Evolutionary conservation across 2,113 vertebrate species (phyloP), one percentile per base, ranked within the genome.

Genomic region (Turnix velox): DNA sequence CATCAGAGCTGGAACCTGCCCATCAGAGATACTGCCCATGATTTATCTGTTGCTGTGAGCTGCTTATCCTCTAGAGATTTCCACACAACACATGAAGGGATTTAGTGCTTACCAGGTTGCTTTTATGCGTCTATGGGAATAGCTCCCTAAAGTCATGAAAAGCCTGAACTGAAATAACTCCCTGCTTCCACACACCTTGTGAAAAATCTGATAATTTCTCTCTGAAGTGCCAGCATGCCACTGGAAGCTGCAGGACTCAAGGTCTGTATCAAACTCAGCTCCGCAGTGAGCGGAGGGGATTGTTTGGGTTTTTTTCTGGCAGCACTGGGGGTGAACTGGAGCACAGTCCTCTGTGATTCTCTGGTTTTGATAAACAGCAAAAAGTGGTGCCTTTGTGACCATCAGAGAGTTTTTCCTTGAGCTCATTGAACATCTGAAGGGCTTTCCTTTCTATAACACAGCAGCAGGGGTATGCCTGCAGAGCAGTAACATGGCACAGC

Each of bases 251-350:
- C 61, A 37, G 33, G 16, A 11, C 46, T 43, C 30, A 2, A 0
- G 8, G 18, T 7, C 31, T 10, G 22, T 43, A 2, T 4, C 59
- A 39, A 6, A 33, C 3, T 17, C 65, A 27, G 35, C 3, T 27
- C n/a, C n/a, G n/a, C n/a, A n/a, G 15, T 6, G 20, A 1, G 5
- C 3, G 39, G 3, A 31, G 49, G 23, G 33, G 7, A 19, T n/a
- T n/a, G 5, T 23, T 9, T 33, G 12, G n/a, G 0, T 1, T 31
- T 46, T 28, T 20, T 16, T 2, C 12, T 6, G 19, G 43, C 37
- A 52, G 14, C 55, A 2, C 37, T 7, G 15, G 35, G 13, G 45
- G 20, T 27, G 9, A 24, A 15, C n/a, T 55, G 24, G 31, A 10
- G 51, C 6, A 3, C 24, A 54, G 15, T 0, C 31, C 4, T 45